Evolutionary conservation across 2,113 vertebrate species (phyloP).

Genomic region (Campylomormyrus tamandua): DNA sequence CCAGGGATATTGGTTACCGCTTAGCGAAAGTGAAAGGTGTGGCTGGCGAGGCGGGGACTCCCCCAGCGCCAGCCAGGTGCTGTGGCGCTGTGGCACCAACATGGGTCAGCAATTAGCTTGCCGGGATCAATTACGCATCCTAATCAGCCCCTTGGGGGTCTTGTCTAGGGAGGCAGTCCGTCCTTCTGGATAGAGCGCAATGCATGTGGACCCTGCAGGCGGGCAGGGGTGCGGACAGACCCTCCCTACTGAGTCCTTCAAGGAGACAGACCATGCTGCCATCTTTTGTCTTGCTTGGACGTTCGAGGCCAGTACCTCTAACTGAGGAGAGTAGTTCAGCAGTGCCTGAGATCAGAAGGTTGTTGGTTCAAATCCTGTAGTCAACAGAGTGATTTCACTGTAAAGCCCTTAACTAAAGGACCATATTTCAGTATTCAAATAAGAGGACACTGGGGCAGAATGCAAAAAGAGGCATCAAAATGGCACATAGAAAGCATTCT

Average conservation of each 20-base stretch:
- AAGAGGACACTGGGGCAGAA: background rate
- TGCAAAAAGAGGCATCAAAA: background rate
- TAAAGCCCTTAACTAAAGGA: background rate
- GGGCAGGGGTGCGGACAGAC: background rate
- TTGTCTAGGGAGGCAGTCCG: background rate
- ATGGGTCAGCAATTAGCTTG: slow-evolving; percentile 5
- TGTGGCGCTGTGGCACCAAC: background rate
- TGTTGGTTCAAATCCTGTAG: background rate
- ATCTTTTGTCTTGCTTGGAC: background rate
- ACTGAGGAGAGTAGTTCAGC: background rate
- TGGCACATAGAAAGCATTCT: background rate
- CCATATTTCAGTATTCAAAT: background rate
- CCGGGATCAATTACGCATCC: slow-evolving; percentile 4
- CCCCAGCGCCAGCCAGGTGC: background rate
- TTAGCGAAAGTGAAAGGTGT: background rate
- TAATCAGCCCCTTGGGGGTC: slow-evolving; percentile 19
- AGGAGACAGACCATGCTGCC: background rate
- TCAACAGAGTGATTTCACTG: background rate
- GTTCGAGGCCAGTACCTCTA: background rate
- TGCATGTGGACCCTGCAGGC: background rate
- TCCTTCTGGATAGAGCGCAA: background rate
- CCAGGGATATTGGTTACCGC: background rate
- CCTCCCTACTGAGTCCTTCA: background rate
- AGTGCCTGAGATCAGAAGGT: background rate
- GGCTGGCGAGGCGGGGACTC: background rate